Evolutionary conservation across 2,797 vertebrate species (phyloP), one percentile per base, ranked within the genome.

Genomic region (Hydrocynus forskahlii): DNA sequence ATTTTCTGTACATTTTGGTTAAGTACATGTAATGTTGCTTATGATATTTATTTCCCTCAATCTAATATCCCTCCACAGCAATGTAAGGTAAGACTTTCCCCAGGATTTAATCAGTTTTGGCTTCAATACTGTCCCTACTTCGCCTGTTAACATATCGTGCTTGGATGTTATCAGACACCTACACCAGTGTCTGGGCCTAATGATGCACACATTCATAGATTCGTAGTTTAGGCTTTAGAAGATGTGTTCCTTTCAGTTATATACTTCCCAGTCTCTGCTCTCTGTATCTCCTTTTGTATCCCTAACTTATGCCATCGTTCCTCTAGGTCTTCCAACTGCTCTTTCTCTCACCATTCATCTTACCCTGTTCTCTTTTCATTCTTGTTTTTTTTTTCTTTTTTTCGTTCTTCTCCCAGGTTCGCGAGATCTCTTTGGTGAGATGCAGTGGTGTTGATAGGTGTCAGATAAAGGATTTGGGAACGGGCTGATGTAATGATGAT

Each of bases 401-500:
- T 17, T 25, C 23, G 1, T 64, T 55, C 57, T 23, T 5, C 57
- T 54, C 43, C 48, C 45, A 29, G 68, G 52, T 77, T 63, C 64
- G 64, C 35, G 35, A 62, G 40, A n/a, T 72, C 13, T 29, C 38
- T 62, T 29, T 25, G 60, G 90, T 95, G 94, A 93, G 91, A 94
- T 92, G 90, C 93, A 91, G 92, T 81, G 48, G 87, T 86, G 92
- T 94, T 95, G 94, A 95, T 95, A 94, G 95, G 93, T 93, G 92
- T 94, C 94, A 93, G 94, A 94, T 93, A 92, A 92, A 91, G 92
- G 94, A 96, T 95, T 95, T 96, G 94, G 94, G 93, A 94, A 60
- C 29, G 94, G 92, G 95, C 96, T 96, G 95, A 96, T 96, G 95
- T 96, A 96, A 97, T 95, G 95, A 95, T 96, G 96, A 96, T 96